Conservation (phyloP, 2,797 vertebrate genomes). For the Gadopsis marmoratus region DNA sequence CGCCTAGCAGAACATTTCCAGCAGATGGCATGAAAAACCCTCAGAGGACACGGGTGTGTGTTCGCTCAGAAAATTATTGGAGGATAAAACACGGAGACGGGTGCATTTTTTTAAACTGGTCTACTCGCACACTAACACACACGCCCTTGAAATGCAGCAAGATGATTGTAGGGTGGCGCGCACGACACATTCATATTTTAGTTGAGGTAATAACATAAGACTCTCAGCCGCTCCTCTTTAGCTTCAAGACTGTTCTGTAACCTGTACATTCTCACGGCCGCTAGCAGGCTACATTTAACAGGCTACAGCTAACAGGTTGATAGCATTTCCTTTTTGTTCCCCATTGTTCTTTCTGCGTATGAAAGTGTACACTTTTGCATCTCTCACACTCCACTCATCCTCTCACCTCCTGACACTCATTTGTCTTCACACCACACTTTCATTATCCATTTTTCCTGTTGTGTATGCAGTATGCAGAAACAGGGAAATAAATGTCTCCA, state of each 20-base stretch:
- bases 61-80: constrained; percentile 49
- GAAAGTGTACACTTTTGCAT: not conserved
- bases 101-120: constrained; percentile 57
- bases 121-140: constrained; percentile 12
- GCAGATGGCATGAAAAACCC: constrained; percentile 68
- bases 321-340: not conserved
- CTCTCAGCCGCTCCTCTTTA: not conserved
- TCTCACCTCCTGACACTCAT: constrained; percentile 29
- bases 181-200: constrained; percentile 16
- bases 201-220: not conserved
- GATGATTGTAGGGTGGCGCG: not conserved
- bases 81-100: constrained; percentile 42
- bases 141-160: not conserved
- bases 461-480: not conserved
- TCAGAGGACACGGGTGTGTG: constrained; percentile 45
- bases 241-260: not conserved
- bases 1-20: constrained; percentile 53
- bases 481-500: not conserved
- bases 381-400: constrained; percentile 26
- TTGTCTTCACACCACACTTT: constrained; percentile 22
- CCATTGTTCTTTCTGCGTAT: not conserved
- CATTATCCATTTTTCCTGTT: not conserved
- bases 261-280: not conserved
- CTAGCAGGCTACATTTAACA: not conserved
- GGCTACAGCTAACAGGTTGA: not conserved